Evolutionary conservation across 2,113 vertebrate genomes (phyloP).

Genomic region (Thomomys bottae): DNA sequence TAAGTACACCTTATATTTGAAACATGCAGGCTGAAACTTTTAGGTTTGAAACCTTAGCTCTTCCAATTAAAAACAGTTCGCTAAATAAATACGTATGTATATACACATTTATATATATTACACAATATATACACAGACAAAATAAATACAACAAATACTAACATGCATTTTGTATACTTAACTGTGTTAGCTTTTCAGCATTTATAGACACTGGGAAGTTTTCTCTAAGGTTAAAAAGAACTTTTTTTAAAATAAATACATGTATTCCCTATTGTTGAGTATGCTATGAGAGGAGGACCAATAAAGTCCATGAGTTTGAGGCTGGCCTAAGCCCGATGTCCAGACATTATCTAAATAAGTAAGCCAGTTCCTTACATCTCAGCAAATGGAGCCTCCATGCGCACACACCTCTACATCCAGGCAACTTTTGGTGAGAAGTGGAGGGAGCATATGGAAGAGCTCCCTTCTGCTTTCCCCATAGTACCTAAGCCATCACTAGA

Average conservation of each 20-base stretch:
- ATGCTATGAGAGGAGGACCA: not conserved
- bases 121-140: not conserved
- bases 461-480: not conserved
- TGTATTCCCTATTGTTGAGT: not conserved
- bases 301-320: not conserved
- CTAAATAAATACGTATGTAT: not conserved
- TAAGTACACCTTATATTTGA: conserved; percentile 23
- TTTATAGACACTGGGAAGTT: not conserved
- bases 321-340: not conserved
- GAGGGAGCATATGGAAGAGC: not conserved
- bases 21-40: not conserved
- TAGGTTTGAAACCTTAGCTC: not conserved
- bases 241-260: not conserved
- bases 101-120: not conserved
- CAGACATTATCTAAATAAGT: not conserved
- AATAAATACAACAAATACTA: conserved; percentile 18
- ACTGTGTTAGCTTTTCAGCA: conserved; percentile 10
- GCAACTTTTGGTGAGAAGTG: not conserved
- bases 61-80: not conserved
- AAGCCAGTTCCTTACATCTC: not conserved
- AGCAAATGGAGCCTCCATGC: not conserved
- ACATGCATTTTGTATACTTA: not conserved
- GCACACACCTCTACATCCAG: not conserved
- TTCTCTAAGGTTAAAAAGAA: not conserved
- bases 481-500: not conserved